Evolutionary conservation across 2,797 vertebrate genomes (phyloP).

Genomic region (Peromyscus attwateri): DNA sequence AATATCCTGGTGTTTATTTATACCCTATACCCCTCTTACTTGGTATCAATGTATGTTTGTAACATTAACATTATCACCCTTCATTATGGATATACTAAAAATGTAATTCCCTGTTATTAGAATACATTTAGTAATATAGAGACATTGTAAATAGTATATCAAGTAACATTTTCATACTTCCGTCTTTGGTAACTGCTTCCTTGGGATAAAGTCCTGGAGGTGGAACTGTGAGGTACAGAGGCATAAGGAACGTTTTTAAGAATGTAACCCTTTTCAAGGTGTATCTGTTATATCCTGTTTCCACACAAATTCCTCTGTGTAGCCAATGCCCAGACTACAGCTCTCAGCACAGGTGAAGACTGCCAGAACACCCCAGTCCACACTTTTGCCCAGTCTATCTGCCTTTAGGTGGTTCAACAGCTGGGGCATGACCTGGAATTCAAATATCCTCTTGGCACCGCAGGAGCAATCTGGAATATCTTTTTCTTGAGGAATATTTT

Average conservation of each 20-base stretch:
- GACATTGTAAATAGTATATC: not conserved
- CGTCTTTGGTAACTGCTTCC: not conserved
- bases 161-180: not conserved
- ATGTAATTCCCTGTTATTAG: not conserved
- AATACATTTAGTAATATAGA: not conserved
- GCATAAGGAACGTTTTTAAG: not conserved
- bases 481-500: slow-evolving; percentile 91
- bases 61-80: not conserved
- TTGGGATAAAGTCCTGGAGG: not conserved
- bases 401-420: slow-evolving; percentile 94
- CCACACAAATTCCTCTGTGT: slow-evolving; percentile 95
- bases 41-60: not conserved
- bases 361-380: slow-evolving; percentile 96
- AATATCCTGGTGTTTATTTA: not conserved
- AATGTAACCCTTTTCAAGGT: not conserved
- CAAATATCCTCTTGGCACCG: slow-evolving; percentile 94
- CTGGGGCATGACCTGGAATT: slow-evolving; percentile 99
- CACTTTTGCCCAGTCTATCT: slow-evolving; percentile 94
- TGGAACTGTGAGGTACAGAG: not conserved
- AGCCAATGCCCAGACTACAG: slow-evolving; percentile 86
- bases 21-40: not conserved
- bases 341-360: slow-evolving; percentile 93
- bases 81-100: not conserved
- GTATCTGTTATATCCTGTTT: slow-evolving; percentile 93
- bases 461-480: slow-evolving; percentile 94